Base-by-base conservation (phyloP, 2,797 vertebrate genomes). In the Spinus olivaceus region DNA sequence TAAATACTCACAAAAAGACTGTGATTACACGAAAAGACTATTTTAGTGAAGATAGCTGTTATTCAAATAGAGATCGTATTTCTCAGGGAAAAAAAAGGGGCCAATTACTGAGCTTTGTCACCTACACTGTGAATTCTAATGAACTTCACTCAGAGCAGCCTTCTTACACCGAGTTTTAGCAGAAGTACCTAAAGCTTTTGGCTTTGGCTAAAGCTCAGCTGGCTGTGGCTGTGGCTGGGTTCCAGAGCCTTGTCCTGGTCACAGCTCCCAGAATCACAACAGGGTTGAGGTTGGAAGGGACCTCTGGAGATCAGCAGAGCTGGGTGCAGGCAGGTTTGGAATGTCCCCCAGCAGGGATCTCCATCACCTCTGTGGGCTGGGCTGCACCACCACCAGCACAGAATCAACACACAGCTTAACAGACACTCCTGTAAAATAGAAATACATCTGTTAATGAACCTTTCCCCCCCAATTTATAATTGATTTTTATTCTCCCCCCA, bases 41-140 rank as follows among this genome's bases (percentile, higher is more conserved):
- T 93, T 96, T 92, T 78, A 79, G 76, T 59, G 79, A 87, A 87
- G 90, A 92, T 94, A 85, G 54, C 86, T 92, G 69, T 88, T 93
- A 81, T 88, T 97, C 86, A 94, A 71, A 85, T 33, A 87, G 69
- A 88, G 65, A 85, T 86, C 20, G 6, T 87, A 73, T 93, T 94
- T 96, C 42, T 53, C 10, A 10, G 35, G 0, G 20, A 22, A 28
- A 56, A 54, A n/a, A 30, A 82, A 72, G 17, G 8, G 61, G 49
- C 42, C 83, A 70, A 61, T 94, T 96, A 81, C 80, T 28, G 50
- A 35, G 72, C 81, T 92, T 87, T 86, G 69, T 96, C 84, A 89
- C 92, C 84, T 94, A 59, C 53, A 49, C 63, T 60, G 39, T 85
- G 92, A 92, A 92, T 95, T 91, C 61, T 70, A 76, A 94, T 83